Conservation (phyloP, 2,113 vertebrate species). For the Poeciliopsis occidentalis region DNA sequence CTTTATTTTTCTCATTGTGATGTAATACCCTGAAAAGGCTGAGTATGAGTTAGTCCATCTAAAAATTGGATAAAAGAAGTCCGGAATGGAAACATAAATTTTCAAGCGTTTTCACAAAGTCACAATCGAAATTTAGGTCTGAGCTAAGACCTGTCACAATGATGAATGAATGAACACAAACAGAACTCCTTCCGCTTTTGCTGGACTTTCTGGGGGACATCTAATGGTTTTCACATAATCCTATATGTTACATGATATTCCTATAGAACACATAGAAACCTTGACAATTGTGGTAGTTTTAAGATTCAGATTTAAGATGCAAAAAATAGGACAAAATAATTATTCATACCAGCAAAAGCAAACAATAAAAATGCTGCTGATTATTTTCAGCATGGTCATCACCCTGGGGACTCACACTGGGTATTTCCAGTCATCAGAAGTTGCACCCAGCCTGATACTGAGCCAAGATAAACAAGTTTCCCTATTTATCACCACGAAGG, state of each 20-base stretch:
- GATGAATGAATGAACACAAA: too few relatives aligned
- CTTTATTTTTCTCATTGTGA: constrained; percentile 1
- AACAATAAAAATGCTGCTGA: not conserved
- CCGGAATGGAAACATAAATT: too few relatives aligned
- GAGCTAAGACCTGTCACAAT: too few relatives aligned
- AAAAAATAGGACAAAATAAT: not conserved
- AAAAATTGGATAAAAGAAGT: not conserved
- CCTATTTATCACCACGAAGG: not conserved
- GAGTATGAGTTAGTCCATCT: not conserved
- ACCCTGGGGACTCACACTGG: not conserved
- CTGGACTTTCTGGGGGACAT: too few relatives aligned
- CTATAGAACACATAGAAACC: not conserved
- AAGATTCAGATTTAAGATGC: not conserved
- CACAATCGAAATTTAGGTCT: too few relatives aligned
- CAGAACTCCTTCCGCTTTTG: too few relatives aligned
- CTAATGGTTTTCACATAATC: too few relatives aligned
- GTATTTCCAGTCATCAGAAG: constrained; percentile 4
- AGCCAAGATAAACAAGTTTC: constrained; percentile 2
- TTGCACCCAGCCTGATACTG: not conserved
- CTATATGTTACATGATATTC: not conserved
- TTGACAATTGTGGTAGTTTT: not conserved
- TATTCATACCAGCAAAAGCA: not conserved
- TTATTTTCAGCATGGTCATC: not conserved
- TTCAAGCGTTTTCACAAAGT: too few relatives aligned
- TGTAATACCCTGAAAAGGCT: constrained; percentile 6